Conservation (phyloP, 2,797 vertebrate species). For the Halcyon smyrnensis region DNA sequence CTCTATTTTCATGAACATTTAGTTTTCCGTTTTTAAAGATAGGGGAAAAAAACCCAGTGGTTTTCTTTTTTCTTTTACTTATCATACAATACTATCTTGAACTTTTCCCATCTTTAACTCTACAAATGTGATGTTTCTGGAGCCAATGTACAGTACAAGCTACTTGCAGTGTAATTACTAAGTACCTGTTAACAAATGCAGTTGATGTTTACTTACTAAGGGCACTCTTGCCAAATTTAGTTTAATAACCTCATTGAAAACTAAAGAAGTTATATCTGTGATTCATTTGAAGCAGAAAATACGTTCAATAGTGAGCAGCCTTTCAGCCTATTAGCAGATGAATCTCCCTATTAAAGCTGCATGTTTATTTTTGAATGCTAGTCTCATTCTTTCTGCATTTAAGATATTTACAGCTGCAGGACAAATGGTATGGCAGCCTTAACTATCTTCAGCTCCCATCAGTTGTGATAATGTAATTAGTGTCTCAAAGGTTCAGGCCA, state of each 20-base stretch:
- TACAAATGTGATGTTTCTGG: background rate
- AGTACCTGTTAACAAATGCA: background rate
- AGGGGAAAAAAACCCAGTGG: rapidly evolving
- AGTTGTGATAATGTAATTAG: background rate
- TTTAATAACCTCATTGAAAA: background rate
- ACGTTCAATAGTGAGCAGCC: background rate
- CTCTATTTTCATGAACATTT: background rate
- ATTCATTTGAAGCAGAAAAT: background rate
- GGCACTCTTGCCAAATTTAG: background rate
- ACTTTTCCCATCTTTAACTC: background rate
- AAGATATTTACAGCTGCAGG: background rate
- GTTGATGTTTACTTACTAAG: background rate
- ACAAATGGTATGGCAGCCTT: background rate
- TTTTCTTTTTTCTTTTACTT: background rate
- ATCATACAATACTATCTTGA: background rate
- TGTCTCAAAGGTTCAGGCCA: background rate
- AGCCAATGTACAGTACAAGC: background rate
- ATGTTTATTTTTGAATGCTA: background rate
- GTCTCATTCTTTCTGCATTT: background rate
- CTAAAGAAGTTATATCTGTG: background rate
- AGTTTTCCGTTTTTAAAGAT: background rate
- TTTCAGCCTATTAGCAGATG: background rate
- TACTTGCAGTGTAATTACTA: background rate
- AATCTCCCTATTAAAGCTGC: background rate
- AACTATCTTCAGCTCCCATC: background rate